These are phyloP conservation scores for Synergus laeviventris DNA, from an alignment of 2,888 invertebrate genomes.

Conservation along the genomic window DNA sequence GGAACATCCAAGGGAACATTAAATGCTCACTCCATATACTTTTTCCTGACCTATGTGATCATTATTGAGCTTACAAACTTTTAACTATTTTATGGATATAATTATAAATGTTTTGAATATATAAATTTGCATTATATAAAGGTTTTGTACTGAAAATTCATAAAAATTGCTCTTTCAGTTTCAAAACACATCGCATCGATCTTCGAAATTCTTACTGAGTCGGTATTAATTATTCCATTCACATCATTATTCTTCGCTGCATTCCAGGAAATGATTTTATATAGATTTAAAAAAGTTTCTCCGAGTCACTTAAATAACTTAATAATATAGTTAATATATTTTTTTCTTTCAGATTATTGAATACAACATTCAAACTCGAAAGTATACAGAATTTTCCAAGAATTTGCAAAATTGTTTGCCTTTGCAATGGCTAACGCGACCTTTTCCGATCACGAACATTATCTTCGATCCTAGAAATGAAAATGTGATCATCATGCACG, in stretches of 20 bases:
- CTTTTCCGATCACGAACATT: conserved; percentile 81
- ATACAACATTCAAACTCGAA: conserved; percentile 82
- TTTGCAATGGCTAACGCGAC: conserved; percentile 79
- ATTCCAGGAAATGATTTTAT: conserved; percentile 13
- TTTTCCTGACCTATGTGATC: not conserved
- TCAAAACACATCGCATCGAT: conserved; percentile 19
- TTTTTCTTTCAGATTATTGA: conserved; percentile 81
- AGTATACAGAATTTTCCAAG: conserved; percentile 82
- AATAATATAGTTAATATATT: not conserved
- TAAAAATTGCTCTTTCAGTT: conserved; percentile 17
- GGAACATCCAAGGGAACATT: conserved; percentile 2
- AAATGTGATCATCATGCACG: conserved; percentile 84
- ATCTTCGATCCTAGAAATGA: conserved; percentile 81
- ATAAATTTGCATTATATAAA: not conserved
- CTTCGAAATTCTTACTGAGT: not conserved
- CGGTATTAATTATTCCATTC: conserved; percentile 42
- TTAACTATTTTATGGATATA: not conserved
- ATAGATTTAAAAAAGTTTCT: conserved; percentile 14
- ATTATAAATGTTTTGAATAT: not conserved
- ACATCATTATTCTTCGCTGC: conserved; percentile 1
- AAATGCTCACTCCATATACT: not conserved
- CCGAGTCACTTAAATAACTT: not conserved
- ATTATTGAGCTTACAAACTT: not conserved
- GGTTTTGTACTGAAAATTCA: not conserved
- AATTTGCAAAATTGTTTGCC: conserved; percentile 78